Evolutionary conservation across 2,797 vertebrate genomes (phyloP).

Genomic region (Lepilemur ruficaudatus): DNA sequence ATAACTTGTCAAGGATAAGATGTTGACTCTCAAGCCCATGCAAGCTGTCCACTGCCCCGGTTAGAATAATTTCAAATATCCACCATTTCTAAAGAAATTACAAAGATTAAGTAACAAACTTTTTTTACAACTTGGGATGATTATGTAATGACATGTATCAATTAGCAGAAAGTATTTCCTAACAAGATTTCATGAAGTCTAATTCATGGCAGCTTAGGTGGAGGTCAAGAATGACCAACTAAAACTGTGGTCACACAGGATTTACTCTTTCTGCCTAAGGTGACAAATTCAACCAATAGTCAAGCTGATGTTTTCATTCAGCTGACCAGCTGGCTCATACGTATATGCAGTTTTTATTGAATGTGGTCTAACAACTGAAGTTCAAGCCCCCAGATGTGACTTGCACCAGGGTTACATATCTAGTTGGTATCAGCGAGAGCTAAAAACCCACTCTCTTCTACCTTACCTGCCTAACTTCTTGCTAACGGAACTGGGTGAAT

Average conservation of each 20-base stretch:
- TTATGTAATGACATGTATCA: not conserved
- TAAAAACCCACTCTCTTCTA: not conserved
- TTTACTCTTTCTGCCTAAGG: not conserved
- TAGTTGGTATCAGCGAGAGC: not conserved
- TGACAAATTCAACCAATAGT: not conserved
- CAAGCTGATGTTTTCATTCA: not conserved
- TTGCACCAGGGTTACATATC: not conserved
- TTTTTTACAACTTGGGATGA: not conserved
- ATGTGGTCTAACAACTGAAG: not conserved
- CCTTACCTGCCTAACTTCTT: not conserved
- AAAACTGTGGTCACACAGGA: not conserved
- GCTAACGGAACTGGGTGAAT: not conserved
- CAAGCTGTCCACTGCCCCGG: not conserved
- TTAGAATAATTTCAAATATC: not conserved
- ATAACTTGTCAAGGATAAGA: not conserved
- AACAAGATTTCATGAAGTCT: not conserved
- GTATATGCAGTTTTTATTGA: not conserved
- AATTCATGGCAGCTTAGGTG: not conserved
- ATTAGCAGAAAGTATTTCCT: not conserved
- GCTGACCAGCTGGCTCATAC: not conserved
- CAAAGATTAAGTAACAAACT: not conserved
- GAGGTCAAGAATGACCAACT: not conserved
- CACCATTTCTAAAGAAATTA: slow-evolving; percentile 39
- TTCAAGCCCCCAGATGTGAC: not conserved
- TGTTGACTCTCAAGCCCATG: not conserved